A percentile compares a stretch with the other conserved stretches of the same genome.
These are phyloP conservation scores for Conus canariensis DNA, from an alignment of 2,888 invertebrate genomes.

Conservation along the genomic window DNA sequence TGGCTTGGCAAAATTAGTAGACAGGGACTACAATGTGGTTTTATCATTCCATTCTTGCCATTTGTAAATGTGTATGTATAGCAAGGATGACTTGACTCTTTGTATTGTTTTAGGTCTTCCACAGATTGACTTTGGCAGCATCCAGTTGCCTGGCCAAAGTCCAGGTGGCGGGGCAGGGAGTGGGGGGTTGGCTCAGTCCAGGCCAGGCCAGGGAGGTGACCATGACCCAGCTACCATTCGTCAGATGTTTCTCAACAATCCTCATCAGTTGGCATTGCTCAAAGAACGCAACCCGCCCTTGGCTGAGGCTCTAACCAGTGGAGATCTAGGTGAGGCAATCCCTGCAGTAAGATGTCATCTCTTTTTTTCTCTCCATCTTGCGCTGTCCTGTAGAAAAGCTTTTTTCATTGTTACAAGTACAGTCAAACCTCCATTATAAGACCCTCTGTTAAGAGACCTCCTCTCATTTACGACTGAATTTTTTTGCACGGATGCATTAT, in stretches of 20 bases:
- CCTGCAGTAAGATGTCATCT: not conserved
- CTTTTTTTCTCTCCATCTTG: not conserved
- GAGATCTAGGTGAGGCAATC: conserved; percentile 84
- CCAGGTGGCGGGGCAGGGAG: not conserved
- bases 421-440: no score
- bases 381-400: not conserved
- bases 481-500: no score
- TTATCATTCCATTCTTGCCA: no score
- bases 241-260: conserved; percentile 84
- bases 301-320: conserved; percentile 93
- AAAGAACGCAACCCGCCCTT: conserved; percentile 95
- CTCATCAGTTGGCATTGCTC: conserved; percentile 92
- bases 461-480: no score
- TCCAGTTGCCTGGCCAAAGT: conserved; percentile 84
- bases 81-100: no score
- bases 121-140: conserved; percentile 91
- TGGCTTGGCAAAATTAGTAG: no score
- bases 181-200: not conserved
- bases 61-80: no score
- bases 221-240: conserved; percentile 68
- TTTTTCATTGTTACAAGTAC: not conserved
- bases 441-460: no score
- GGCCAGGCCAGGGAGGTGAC: conserved; percentile 40
- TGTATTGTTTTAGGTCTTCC: conserved; percentile 47
- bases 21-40: no score